phyloP scores from a whole-genome alignment of 2,888 invertebrate species.

The Prosapia bicincta region DNA sequence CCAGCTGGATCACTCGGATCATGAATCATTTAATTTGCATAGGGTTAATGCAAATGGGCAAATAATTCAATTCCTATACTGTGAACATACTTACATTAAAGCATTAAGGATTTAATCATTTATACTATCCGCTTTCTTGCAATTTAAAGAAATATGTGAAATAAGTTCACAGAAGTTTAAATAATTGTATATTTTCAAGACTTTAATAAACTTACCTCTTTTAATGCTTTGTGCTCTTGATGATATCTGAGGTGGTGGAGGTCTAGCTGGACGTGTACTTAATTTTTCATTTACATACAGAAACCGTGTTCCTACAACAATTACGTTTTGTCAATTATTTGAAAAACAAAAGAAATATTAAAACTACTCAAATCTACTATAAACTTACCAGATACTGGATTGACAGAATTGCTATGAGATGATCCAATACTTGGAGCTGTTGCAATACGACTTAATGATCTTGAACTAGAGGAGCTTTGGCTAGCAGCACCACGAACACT shows the following conservation, averaged over 20 bases:
- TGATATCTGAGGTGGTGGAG: slow-evolving; percentile 31
- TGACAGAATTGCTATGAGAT: slow-evolving; percentile 14
- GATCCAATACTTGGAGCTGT: slow-evolving; percentile 36
- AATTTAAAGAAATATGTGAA: no score
- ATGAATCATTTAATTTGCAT: no score
- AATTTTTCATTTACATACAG: slow-evolving; percentile 41
- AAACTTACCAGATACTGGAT: slow-evolving; percentile 27
- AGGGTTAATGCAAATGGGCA: no score
- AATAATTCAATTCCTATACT: no score
- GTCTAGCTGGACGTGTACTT: slow-evolving; percentile 35
- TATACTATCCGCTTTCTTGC: no score
- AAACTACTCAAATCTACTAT: not conserved
- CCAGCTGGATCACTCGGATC: no score
- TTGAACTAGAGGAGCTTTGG: slow-evolving; percentile 37
- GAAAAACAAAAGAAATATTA: no score
- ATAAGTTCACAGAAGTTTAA: no score
- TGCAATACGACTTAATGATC: slow-evolving; percentile 35
- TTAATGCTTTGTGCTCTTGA: slow-evolving; percentile 39
- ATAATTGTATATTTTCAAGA: slow-evolving; percentile 14
- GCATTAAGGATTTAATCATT: no score
- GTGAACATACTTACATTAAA: no score
- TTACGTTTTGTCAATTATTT: no score
- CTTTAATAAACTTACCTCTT: slow-evolving; percentile 37
- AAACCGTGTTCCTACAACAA: slow-evolving; percentile 35
- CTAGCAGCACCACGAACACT: slow-evolving; percentile 35